Percentiles rank a stretch among this genome's conserved stretches.
phyloP scores from a whole-genome alignment of 2,113 vertebrate genomes.

The Morone saxatilis region DNA sequence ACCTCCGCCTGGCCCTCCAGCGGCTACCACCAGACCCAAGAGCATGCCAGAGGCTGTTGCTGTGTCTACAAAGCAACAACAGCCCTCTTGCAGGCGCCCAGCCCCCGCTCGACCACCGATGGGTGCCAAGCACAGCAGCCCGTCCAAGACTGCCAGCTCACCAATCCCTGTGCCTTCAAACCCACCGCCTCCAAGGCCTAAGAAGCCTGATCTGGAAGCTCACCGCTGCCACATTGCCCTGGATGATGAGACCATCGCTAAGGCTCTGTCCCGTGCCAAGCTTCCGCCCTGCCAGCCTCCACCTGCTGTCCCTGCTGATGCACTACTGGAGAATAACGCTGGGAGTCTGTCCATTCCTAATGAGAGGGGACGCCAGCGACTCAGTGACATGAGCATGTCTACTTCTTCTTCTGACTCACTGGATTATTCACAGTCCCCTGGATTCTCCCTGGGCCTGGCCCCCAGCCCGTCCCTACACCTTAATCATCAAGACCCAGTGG shows the following conservation, averaged over 20 bases:
- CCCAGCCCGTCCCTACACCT: slow-evolving; percentile 79
- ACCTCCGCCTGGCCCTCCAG: slow-evolving; percentile 80
- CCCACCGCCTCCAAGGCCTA: slow-evolving; percentile 86
- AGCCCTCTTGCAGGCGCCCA: slow-evolving; percentile 42
- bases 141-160: slow-evolving; percentile 78
- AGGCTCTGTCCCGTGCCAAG: slow-evolving; percentile 84
- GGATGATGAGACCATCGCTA: slow-evolving; percentile 81
- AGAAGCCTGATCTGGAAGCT: slow-evolving; percentile 82
- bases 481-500: slow-evolving; percentile 80
- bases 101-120: slow-evolving; percentile 62
- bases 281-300: slow-evolving; percentile 59
- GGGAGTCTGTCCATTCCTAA: slow-evolving; percentile 25
- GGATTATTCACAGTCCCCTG: slow-evolving; percentile 88
- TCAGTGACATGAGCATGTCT: slow-evolving; percentile 95
- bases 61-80: slow-evolving; percentile 54
- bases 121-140: slow-evolving; percentile 67
- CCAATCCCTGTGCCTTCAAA: slow-evolving; percentile 85
- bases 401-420: slow-evolving; percentile 95
- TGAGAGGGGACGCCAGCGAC: slow-evolving; percentile 86
- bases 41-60: slow-evolving; percentile 86
- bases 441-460: slow-evolving; percentile 86
- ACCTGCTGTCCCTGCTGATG: slow-evolving; percentile 30
- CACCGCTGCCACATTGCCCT: slow-evolving; percentile 82
- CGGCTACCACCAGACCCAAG: slow-evolving; percentile 58
- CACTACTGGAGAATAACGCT: background rate